phyloP scores from a whole-genome alignment of 2,888 invertebrate genomes.

The Diabrotica balteata region DNA sequence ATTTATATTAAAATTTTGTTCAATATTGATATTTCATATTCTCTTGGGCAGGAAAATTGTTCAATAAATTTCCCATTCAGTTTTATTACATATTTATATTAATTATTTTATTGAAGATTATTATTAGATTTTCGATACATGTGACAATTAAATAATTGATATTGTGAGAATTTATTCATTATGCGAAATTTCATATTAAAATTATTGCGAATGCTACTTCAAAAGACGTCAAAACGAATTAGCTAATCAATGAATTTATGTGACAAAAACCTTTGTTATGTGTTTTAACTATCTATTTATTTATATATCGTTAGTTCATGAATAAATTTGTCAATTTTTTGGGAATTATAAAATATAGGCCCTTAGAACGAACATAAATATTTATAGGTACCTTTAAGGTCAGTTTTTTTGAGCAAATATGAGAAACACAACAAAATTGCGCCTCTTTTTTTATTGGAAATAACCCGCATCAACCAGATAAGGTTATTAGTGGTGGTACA shows the following conservation, averaged over 20 bases:
- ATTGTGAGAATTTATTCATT: constrained; percentile 4
- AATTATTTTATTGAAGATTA: constrained; percentile 25
- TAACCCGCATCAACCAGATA: too few relatives aligned
- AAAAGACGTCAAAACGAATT: constrained; percentile 4
- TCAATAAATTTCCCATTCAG: constrained; percentile 26
- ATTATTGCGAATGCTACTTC: constrained; percentile 10
- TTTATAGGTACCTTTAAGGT: too few relatives aligned
- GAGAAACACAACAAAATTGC: too few relatives aligned
- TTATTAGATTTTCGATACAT: constrained; percentile 19
- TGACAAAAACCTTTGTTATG: too few relatives aligned
- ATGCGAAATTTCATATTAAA: constrained; percentile 11
- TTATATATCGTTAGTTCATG: too few relatives aligned
- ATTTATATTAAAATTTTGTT: constrained; percentile 27
- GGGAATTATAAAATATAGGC: too few relatives aligned
- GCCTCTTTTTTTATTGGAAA: too few relatives aligned
- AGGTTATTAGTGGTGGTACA: too few relatives aligned
- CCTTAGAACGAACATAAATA: too few relatives aligned
- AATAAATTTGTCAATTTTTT: too few relatives aligned
- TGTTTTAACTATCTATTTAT: too few relatives aligned
- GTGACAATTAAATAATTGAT: constrained; percentile 19
- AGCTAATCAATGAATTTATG: not conserved
- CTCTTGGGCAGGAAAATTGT: constrained; percentile 11
- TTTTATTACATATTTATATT: constrained; percentile 31
- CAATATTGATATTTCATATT: constrained; percentile 15
- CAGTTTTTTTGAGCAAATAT: too few relatives aligned